A percentile compares a stretch with the other conserved stretches of the same genome.
phyloP scores from a whole-genome alignment of 2,113 vertebrate genomes.

The Melanerpes aurifrons region DNA sequence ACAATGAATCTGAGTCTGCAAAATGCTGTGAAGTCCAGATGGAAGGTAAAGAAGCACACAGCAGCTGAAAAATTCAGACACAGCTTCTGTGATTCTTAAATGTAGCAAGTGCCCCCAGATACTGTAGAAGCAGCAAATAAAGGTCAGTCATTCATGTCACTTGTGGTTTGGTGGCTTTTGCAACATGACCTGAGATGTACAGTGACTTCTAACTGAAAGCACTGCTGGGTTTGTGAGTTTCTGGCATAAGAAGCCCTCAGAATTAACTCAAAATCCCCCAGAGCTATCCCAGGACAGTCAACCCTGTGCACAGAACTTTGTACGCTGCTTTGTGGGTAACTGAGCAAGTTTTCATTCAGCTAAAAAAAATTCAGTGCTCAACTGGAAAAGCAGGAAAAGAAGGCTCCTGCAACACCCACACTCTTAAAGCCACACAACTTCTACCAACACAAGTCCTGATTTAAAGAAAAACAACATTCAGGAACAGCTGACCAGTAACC shows the following conservation, averaged over 20 bases:
- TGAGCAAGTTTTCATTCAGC: not conserved
- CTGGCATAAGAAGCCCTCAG: not conserved
- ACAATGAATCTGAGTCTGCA: slow-evolving; percentile 9
- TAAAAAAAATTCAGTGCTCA: not conserved
- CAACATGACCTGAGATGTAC: not conserved
- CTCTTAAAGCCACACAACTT: not conserved
- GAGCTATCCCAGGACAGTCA: not conserved
- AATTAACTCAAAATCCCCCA: not conserved
- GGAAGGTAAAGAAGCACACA: not conserved
- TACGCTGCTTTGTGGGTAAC: not conserved
- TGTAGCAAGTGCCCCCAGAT: not conserved
- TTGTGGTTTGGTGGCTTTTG: not conserved
- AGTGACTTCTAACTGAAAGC: not conserved
- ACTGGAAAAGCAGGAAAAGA: not conserved
- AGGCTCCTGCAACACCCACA: not conserved
- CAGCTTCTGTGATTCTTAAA: not conserved
- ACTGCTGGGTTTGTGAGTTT: not conserved
- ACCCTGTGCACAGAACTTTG: not conserved
- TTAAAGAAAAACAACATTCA: not conserved
- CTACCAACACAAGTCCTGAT: not conserved
- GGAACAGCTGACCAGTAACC: not conserved
- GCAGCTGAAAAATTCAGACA: not conserved
- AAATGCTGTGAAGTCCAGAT: slow-evolving; percentile 15
- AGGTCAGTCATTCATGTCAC: not conserved
- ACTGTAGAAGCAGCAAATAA: not conserved